These are phyloP conservation scores for Cacajao melanocephalus DNA, from an alignment of 2,797 vertebrate species.

Conservation along the genomic window DNA sequence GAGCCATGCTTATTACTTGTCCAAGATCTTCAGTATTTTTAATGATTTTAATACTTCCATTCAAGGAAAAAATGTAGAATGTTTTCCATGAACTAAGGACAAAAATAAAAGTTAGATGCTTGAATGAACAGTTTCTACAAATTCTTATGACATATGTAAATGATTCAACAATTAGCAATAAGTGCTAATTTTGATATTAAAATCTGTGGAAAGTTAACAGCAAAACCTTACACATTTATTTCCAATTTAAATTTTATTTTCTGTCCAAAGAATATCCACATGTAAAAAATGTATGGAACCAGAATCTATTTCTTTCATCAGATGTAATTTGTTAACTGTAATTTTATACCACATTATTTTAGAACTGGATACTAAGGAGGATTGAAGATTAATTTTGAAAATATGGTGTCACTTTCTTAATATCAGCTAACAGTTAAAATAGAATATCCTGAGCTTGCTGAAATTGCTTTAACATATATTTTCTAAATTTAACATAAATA, in stretches of 20 bases:
- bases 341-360: neutral
- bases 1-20: neutral
- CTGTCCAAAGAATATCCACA: neutral
- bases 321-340: neutral
- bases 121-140: neutral
- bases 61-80: neutral
- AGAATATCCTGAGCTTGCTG: neutral
- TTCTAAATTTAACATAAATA: neutral
- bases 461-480: neutral
- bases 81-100: neutral
- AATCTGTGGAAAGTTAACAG: neutral
- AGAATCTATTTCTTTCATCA: neutral
- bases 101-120: neutral
- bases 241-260: neutral
- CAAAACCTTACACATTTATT: neutral
- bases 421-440: neutral
- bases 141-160: neutral
- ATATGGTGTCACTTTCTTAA: neutral
- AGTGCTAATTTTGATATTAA: neutral
- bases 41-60: neutral
- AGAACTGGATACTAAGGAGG: neutral
- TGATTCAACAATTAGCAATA: neutral
- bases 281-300: neutral
- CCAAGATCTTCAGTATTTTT: neutral
- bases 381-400: conserved; percentile 18